phyloP scores from a whole-genome alignment of 1,140 invertebrate genomes.

The Drosophila murphyi region DNA sequence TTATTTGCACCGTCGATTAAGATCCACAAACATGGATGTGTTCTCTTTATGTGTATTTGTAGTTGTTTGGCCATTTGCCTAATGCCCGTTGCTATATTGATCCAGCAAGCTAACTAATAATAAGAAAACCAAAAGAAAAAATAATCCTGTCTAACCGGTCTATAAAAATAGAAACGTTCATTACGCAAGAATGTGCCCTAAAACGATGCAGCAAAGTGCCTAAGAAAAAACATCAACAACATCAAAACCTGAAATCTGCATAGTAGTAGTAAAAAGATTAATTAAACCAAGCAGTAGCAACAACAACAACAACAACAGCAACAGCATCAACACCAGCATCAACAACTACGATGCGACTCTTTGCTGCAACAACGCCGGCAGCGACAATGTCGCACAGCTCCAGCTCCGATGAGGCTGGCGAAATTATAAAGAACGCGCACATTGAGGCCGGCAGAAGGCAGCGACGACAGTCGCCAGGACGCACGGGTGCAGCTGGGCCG shows the following conservation, averaged over 20 bases:
- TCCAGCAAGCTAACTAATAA: constrained; percentile 20
- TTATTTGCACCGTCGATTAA: constrained; percentile 53
- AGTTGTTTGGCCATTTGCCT: constrained; percentile 34
- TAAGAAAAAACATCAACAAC: constrained; percentile 40
- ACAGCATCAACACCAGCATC: not conserved
- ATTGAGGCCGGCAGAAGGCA: constrained; percentile 28
- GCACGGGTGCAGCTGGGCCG: constrained; percentile 1
- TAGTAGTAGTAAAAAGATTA: constrained; percentile 63
- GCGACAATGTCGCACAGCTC: constrained; percentile 48
- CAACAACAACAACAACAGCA: constrained; percentile 21
- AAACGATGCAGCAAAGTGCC: constrained; percentile 75
- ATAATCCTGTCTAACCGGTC: constrained; percentile 75
- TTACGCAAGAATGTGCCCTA: constrained; percentile 83
- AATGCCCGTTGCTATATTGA: constrained; percentile 54
- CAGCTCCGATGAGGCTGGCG: constrained; percentile 68
- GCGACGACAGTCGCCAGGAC: not conserved
- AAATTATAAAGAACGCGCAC: constrained; percentile 69
- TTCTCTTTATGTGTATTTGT: constrained; percentile 14
- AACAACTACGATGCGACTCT: constrained; percentile 56
- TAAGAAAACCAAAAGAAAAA: constrained; percentile 34
- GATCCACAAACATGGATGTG: not conserved
- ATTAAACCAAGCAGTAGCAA: constrained; percentile 53
- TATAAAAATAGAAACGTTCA: constrained; percentile 75
- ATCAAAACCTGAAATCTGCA: constrained; percentile 77
- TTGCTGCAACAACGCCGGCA: constrained; percentile 48